phyloP scores from a whole-genome alignment of 2,113 vertebrate genomes.

The Cathartes aura region DNA sequence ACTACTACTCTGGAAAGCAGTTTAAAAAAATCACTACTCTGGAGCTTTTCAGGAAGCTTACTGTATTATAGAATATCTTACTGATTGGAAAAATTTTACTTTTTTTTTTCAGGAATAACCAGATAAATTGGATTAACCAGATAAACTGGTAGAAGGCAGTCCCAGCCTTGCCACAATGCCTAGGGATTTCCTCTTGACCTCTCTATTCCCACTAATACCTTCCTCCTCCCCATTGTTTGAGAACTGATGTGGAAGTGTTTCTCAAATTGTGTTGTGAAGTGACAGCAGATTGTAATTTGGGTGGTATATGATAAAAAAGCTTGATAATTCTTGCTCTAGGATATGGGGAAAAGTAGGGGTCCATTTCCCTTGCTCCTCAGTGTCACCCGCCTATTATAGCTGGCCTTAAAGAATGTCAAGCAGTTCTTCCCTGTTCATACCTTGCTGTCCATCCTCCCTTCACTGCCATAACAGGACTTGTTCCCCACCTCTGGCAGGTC shows the following conservation, averaged over 20 bases:
- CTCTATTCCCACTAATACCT: neutral
- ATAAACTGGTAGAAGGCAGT: neutral
- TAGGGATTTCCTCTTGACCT: neutral
- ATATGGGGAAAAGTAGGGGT: neutral
- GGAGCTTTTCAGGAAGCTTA: neutral
- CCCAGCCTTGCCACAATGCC: neutral
- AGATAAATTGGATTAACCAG: neutral
- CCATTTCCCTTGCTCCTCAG: neutral
- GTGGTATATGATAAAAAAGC: neutral
- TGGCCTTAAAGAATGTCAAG: neutral
- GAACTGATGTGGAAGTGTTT: neutral
- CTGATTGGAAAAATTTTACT: neutral
- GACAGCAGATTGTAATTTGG: neutral
- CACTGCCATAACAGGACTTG: neutral
- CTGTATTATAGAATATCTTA: neutral
- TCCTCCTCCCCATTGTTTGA: neutral
- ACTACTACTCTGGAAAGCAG: neutral
- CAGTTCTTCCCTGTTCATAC: neutral
- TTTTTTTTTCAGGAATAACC: neutral
- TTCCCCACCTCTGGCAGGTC: neutral
- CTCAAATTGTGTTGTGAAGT: neutral
- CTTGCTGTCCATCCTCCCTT: neutral
- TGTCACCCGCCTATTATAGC: rapidly evolving
- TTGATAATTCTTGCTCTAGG: neutral
- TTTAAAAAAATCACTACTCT: neutral